These are phyloP conservation scores for Apogon talboti DNA, from an alignment of 2,797 vertebrate species.

Conservation along the genomic window DNA sequence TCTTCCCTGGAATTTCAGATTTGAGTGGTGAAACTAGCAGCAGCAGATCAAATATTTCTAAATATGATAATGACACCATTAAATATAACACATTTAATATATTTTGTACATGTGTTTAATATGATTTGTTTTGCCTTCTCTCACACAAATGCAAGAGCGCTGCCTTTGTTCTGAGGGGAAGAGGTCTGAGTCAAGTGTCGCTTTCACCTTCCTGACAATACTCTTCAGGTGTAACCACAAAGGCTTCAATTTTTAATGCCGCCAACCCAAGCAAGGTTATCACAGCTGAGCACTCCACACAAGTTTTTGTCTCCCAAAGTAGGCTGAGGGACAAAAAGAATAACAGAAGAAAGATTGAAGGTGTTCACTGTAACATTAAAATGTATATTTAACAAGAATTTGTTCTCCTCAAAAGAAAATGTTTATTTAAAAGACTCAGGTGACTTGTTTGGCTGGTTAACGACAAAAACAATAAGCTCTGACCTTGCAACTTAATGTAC, in stretches of 20 bases:
- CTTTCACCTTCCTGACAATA: slow-evolving; percentile 40
- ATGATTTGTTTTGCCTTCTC: no score
- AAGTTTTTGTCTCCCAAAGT: slow-evolving; percentile 3
- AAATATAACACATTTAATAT: no score
- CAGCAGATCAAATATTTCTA: no score
- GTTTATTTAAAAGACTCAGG: neutral
- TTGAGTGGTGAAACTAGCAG: no score
- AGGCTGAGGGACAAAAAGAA: neutral
- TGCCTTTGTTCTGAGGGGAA: neutral
- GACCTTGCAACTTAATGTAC: neutral
- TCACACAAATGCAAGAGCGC: neutral
- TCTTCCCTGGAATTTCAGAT: no score
- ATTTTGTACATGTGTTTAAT: no score
- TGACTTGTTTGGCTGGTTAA: neutral
- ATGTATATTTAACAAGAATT: neutral
- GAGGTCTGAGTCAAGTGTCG: slow-evolving; percentile 28
- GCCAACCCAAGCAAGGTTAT: slow-evolving; percentile 27
- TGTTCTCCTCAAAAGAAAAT: neutral
- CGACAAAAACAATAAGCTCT: neutral
- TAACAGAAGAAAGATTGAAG: no score
- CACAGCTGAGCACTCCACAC: slow-evolving; percentile 21
- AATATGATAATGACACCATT: no score
- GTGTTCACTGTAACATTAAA: no score
- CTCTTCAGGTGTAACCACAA: slow-evolving; percentile 33
- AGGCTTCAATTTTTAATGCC: slow-evolving; percentile 35